Base-by-base conservation (phyloP, 2,113 vertebrate species). In the Engraulis encrasicolus region DNA sequence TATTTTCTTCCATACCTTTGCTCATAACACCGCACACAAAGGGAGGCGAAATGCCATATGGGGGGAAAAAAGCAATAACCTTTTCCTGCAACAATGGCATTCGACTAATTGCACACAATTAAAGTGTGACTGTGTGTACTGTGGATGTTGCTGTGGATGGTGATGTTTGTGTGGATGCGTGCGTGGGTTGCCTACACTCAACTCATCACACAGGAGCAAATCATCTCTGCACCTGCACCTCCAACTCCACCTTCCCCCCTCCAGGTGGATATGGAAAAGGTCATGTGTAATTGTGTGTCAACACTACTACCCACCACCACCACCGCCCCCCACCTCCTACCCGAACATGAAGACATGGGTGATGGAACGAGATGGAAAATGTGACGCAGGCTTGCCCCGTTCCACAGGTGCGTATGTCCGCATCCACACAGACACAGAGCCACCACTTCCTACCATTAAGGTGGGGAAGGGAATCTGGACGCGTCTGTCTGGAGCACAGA, bases 61-160 rank as follows among this genome's bases (percentile, higher is more conserved):
- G 66, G 66, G 66, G 66, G 27, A 74, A 34, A 74, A 31, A 12
- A 18, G 23, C 31, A 74, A 74, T n/a, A n/a, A n/a, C n/a, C 66
- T 31, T 74, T 74, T 74, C 31, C 66, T 14, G 27, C 27, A 74
- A 74, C 66, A 36, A 11, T 74, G 66, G 66, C 66, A 74, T 74
- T 74, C 15, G 9, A 74, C 27, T 74, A 74, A 74, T 74, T 74
- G 31, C 66, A 74, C 14, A 14, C 31, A 31, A 74, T 74, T 45
- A 45, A 36, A 74, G 66, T 74, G 66, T 74, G 66, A 31, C 66
- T 34, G 66, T 66, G 58, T 66, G 58, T 45, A 45, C 4, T 9
- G 4, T 45, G 9, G 40, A 45, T 45, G 40, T 9, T 45, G 40
- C 40, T 45, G 40, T 45, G 40, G 3, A 45, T n/a, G 40, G 40